These are phyloP conservation scores for Eurystomus glaucurus DNA, from an alignment of 2,797 vertebrate genomes.

Conservation along the genomic window DNA sequence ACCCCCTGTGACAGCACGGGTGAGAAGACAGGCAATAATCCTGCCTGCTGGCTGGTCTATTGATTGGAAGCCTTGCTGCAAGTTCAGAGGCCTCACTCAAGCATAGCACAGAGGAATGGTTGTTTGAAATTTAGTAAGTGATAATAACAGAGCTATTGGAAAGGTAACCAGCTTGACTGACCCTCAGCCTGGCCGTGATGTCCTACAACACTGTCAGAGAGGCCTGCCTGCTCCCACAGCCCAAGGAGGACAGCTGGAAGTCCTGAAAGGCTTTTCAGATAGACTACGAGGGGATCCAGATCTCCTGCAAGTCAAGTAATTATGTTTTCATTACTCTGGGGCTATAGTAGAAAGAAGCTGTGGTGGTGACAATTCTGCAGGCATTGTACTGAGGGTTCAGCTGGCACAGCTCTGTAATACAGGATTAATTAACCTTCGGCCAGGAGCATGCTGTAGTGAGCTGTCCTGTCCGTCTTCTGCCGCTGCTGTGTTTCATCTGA, in stretches of 20 bases:
- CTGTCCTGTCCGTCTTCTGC: not conserved
- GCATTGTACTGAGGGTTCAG: not conserved
- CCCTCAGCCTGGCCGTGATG: not conserved
- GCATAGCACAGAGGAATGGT: accelerated
- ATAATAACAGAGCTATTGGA: not conserved
- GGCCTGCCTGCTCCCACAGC: not conserved
- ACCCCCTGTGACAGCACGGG: not conserved
- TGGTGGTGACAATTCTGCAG: not conserved
- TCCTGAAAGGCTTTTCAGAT: not conserved
- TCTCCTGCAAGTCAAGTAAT: not conserved
- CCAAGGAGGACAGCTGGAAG: not conserved
- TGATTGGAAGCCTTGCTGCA: not conserved
- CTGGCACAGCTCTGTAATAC: not conserved
- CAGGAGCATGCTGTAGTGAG: not conserved
- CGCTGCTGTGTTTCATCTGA: not conserved
- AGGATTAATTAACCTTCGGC: slow-evolving; percentile 16
- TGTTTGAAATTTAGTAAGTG: not conserved
- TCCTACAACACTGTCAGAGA: accelerated
- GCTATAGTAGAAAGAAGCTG: not conserved
- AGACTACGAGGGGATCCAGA: not conserved
- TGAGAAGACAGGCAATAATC: accelerated
- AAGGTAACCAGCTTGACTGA: not conserved
- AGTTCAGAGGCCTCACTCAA: not conserved
- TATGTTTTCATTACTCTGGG: not conserved
- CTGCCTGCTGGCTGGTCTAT: accelerated